Conservation (phyloP, 2,888 invertebrate species). For the Danaus chrysippus region DNA sequence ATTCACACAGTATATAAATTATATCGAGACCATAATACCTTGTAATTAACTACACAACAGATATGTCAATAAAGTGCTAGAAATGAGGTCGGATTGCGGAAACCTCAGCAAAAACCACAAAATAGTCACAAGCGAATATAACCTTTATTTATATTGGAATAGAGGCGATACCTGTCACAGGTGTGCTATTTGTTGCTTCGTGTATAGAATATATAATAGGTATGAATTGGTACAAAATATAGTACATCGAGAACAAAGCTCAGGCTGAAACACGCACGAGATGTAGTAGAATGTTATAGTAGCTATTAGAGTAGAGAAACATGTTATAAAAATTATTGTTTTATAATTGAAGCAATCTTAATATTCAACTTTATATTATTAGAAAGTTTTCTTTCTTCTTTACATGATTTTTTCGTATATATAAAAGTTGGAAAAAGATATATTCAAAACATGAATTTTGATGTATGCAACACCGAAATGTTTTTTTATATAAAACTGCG, state of each 20-base stretch:
- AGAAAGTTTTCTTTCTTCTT: no score
- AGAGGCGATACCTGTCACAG: conserved; percentile 13
- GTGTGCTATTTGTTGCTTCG: conserved; percentile 39
- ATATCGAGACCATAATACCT: conserved; percentile 25
- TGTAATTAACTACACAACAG: conserved; percentile 31
- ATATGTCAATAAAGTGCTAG: conserved; percentile 24
- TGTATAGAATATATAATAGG: conserved; percentile 33
- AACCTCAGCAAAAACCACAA: conserved; percentile 12
- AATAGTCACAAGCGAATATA: neutral
- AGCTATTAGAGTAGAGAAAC: no score
- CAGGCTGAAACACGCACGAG: conserved; percentile 53
- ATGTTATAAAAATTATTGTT: no score
- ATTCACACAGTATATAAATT: conserved; percentile 20
- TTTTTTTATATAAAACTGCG: no score
- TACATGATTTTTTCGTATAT: no score
- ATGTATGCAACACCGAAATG: no score
- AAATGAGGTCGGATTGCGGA: conserved; percentile 18
- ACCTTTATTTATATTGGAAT: neutral
- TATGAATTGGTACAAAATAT: conserved; percentile 55
- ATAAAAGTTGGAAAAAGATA: no score
- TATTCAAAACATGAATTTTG: no score
- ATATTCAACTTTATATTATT: no score
- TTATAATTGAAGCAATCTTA: no score
- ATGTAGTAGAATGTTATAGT: conserved; percentile 51
- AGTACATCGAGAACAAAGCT: conserved; percentile 8